A percentile compares a stretch with the other conserved stretches of the same genome.
phyloP scores from a whole-genome alignment of 2,888 invertebrate species.

The Molorchus minor region DNA sequence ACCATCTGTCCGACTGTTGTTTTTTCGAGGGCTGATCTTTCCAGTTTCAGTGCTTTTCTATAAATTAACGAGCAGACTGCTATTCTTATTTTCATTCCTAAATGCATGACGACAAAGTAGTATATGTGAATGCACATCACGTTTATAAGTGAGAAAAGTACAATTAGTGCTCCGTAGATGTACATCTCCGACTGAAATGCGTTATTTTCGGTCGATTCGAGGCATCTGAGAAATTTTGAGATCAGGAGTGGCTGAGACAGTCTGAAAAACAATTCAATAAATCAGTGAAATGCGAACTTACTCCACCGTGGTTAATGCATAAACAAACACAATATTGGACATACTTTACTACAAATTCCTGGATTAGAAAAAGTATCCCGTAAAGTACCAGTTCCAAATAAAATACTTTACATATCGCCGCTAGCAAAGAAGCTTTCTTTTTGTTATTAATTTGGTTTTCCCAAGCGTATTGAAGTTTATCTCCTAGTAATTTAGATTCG shows the following conservation, averaged over 20 bases:
- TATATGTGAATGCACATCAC: constrained; percentile 83
- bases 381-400: constrained; percentile 39
- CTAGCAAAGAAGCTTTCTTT: constrained; percentile 47
- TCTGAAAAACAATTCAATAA: constrained; percentile 39
- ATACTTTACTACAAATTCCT: constrained; percentile 43
- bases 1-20: constrained; percentile 82
- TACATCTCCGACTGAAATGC: too few relatives aligned
- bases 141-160: constrained; percentile 77
- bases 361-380: constrained; percentile 31
- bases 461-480: constrained; percentile 58
- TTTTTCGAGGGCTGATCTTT: constrained; percentile 77
- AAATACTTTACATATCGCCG: constrained; percentile 49
- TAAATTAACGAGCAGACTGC: constrained; percentile 87
- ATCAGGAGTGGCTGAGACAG: constrained; percentile 48
- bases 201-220: constrained; percentile 65
- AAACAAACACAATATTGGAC: neutral
- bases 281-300: constrained; percentile 21
- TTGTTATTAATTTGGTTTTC: constrained; percentile 42
- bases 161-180: constrained; percentile 79
- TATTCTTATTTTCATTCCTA: constrained; percentile 87
- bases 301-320: neutral
- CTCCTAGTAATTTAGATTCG: constrained; percentile 59
- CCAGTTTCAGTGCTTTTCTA: constrained; percentile 69
- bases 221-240: constrained; percentile 68
- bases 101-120: constrained; percentile 85